These are phyloP conservation scores for Cancer borealis DNA, from an alignment of 2,888 invertebrate genomes.

Conservation along the genomic window DNA sequence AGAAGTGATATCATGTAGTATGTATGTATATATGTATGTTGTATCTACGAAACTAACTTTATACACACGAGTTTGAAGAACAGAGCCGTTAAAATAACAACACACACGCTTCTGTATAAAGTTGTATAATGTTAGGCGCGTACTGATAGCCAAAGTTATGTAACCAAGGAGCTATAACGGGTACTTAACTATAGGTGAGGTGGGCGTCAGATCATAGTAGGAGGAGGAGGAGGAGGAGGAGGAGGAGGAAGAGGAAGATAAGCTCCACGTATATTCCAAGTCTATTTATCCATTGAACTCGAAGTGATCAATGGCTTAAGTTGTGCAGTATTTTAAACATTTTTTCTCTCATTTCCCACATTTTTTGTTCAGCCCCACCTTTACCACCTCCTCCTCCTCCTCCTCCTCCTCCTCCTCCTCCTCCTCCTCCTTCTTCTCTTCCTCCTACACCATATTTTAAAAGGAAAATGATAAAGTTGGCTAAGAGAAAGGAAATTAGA, in stretches of 20 bases:
- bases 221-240: neutral
- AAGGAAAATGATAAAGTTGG: slow-evolving; percentile 25
- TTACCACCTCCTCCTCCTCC: neutral
- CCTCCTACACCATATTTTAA: neutral
- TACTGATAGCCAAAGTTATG: too few relatives aligned
- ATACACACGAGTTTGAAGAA: too few relatives aligned
- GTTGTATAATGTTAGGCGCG: too few relatives aligned
- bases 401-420: slow-evolving; percentile 29
- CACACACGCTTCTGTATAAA: too few relatives aligned
- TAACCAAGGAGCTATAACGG: too few relatives aligned
- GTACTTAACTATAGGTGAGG: neutral
- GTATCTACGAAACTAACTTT: too few relatives aligned
- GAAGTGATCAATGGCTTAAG: neutral
- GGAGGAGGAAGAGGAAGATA: neutral
- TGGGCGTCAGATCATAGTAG: neutral
- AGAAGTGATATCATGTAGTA: too few relatives aligned
- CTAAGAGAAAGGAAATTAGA: slow-evolving; percentile 23
- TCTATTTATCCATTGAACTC: neutral
- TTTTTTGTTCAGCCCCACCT: neutral
- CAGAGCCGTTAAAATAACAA: too few relatives aligned
- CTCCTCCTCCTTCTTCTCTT: slow-evolving; percentile 24
- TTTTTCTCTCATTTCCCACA: neutral
- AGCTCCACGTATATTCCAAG: neutral
- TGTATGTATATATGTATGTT: too few relatives aligned
- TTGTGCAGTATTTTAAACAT: neutral